Base-by-base conservation (phyloP, 2,888 invertebrate species). In the Ophioninae sp. region DNA sequence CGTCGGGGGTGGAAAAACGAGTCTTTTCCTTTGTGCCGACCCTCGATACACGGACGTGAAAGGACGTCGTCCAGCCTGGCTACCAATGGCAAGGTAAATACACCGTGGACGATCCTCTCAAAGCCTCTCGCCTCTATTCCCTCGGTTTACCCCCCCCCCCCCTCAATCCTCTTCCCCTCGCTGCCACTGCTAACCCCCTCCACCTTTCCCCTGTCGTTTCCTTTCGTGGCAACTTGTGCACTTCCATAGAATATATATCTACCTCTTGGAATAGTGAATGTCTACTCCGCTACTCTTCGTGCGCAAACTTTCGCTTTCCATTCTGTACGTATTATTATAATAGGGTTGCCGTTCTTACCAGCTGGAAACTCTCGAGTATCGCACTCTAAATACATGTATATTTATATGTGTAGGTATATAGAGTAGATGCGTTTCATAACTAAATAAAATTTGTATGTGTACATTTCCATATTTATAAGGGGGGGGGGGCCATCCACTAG, bases 11-110 rank as follows among this genome's bases (percentile, higher is more conserved):
- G 59, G 81, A 59, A 63, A 76, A 71, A 58, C 81, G 81, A 76
- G 71, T 30, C 65, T 76, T 67, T 51, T 51, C 51, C 76, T 81
- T 76, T 75, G 56, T 69, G 69, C n/a, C 2, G 30, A n/a, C 65
- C 39, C 61, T 58, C 69, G 58, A 76, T 72, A 65, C 17, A 51
- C 72, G 51, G 61, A 20, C 63, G 9, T 79, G 58, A 72, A 79
- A 72, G 79, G 65, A 58, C 58, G 41, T 30, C 23, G 64, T 63
- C 73, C 59, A 51, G 69, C 17, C 65, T 65, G 64, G n/a, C 71
- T 44, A 68, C 71, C 82, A 82, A 65, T 73, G 68, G 77, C 81
- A 69, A 79, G 59, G 77, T 83, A 85, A 83, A 85, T 77, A 82
- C 80, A 67, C 67, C 81, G 20, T 72, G 78, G 68, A 81, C 41